Evolutionary conservation across 2,113 vertebrate genomes (phyloP).

Genomic region (Vombatus ursinus): DNA sequence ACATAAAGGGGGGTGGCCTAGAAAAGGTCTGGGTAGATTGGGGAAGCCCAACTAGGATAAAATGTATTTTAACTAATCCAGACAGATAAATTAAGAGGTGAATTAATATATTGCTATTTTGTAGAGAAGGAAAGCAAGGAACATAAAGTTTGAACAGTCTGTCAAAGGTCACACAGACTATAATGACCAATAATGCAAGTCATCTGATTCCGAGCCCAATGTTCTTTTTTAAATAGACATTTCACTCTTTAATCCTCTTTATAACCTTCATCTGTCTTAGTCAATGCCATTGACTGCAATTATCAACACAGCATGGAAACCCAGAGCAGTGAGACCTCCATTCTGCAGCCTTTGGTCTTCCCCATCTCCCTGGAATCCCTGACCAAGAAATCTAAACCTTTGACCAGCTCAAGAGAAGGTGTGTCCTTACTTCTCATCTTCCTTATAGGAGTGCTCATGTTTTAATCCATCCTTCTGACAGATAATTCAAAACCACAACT

Average conservation of each 20-base stretch:
- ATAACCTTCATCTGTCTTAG: background rate
- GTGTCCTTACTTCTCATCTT: background rate
- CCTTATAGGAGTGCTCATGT: background rate
- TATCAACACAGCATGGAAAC: background rate
- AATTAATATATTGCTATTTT: constrained; percentile 23
- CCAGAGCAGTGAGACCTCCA: background rate
- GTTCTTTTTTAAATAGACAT: background rate
- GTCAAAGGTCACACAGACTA: background rate
- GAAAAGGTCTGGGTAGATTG: background rate
- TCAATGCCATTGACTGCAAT: background rate
- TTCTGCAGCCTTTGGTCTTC: background rate
- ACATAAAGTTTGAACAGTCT: background rate
- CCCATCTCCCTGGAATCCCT: background rate
- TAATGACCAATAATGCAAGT: background rate
- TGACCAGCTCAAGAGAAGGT: background rate
- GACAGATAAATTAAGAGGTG: background rate
- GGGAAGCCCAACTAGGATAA: background rate
- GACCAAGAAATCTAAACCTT: background rate
- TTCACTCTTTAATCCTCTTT: background rate
- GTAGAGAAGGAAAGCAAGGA: background rate
- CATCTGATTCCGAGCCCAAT: background rate
- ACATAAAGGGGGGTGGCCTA: background rate
- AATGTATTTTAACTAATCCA: background rate
- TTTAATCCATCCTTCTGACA: background rate
- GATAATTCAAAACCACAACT: background rate